Conservation (phyloP, 2,797 vertebrate species). For the Tympanoctomys barrerae region DNA sequence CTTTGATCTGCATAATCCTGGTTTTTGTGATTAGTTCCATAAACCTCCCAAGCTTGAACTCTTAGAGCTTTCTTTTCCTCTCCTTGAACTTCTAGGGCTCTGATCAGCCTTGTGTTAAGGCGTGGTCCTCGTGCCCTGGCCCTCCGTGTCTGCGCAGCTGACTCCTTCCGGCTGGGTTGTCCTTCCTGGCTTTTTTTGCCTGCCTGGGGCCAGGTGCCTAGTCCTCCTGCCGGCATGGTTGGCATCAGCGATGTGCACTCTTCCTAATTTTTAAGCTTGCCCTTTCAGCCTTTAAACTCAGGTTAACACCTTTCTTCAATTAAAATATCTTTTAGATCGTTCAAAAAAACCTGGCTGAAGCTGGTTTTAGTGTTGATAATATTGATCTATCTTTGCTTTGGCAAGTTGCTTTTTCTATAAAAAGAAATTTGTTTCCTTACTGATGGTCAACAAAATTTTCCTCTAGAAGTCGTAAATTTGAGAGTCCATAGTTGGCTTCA, state of each 20-base stretch:
- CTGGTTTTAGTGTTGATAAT: not conserved
- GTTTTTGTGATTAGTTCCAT: not conserved
- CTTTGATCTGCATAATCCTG: not conserved
- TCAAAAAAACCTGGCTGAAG: not conserved
- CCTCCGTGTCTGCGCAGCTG: not conserved
- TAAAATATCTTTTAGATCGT: not conserved
- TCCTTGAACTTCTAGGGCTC: not conserved
- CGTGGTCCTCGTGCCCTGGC: not conserved
- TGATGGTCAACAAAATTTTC: not conserved
- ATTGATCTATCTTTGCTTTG: not conserved
- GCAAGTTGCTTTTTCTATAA: not conserved
- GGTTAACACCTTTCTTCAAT: not conserved
- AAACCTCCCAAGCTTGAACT: not conserved
- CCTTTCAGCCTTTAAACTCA: not conserved
- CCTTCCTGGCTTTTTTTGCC: not conserved
- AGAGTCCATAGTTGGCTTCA: not conserved
- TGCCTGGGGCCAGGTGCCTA: no score
- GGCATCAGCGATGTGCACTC: accelerated
- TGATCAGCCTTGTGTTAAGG: not conserved
- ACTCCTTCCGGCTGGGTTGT: not conserved
- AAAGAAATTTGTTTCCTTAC: not conserved
- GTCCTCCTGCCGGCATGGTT: not conserved
- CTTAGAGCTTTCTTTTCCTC: not conserved
- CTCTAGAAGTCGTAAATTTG: not conserved
- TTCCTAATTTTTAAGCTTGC: no score